Conservation (phyloP, 2,797 vertebrate species). For the Meriones psammophilus region DNA sequence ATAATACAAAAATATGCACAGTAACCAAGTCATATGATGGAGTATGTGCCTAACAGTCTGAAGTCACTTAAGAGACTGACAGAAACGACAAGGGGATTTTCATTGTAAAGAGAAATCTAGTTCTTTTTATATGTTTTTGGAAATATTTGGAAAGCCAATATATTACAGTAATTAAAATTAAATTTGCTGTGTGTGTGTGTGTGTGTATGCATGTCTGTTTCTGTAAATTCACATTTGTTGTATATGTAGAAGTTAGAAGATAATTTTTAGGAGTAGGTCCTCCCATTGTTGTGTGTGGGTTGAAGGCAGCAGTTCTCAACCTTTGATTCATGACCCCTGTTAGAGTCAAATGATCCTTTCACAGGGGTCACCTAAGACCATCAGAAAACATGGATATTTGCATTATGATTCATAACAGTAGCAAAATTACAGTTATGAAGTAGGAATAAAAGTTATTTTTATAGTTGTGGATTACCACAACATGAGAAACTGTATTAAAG, state of each 20-base stretch:
- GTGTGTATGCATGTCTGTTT: too few relatives aligned
- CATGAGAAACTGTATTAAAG: background rate
- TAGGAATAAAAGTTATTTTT: background rate
- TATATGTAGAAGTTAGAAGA: background rate
- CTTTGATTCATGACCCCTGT: background rate
- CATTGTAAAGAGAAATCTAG: background rate
- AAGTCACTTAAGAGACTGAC: background rate
- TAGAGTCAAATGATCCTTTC: too few relatives aligned
- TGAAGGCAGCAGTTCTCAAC: background rate
- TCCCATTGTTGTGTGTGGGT: background rate
- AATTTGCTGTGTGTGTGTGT: too few relatives aligned
- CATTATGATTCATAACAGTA: background rate
- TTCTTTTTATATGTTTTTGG: background rate
- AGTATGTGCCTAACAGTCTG: background rate
- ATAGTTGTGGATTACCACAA: background rate
- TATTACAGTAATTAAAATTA: background rate
- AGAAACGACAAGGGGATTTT: background rate
- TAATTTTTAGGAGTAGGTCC: background rate
- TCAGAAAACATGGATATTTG: background rate
- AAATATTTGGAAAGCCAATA: background rate
- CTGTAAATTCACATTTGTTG: background rate
- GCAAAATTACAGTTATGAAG: background rate
- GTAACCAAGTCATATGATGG: too few relatives aligned
- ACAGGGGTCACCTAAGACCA: fast-evolving
- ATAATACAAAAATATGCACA: background rate